These are phyloP conservation scores for Ochlodes sylvanus DNA, from an alignment of 2,888 invertebrate species.

Conservation along the genomic window DNA sequence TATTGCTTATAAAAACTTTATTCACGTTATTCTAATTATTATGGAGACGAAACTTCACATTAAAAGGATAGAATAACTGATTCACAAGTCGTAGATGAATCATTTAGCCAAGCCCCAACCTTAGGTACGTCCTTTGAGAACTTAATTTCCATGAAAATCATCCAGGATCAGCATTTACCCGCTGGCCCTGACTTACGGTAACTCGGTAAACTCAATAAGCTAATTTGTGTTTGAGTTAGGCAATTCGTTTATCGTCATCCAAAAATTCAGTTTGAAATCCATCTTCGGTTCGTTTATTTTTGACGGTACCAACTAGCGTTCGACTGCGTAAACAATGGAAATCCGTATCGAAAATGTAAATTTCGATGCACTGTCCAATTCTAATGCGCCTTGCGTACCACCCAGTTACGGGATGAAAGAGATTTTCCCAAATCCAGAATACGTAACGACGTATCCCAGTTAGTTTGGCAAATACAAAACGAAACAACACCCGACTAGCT, in stretches of 20 bases:
- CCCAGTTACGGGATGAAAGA: conserved; percentile 34
- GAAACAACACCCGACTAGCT: conserved; percentile 20
- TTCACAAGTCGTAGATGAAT: not conserved
- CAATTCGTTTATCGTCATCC: conserved; percentile 38
- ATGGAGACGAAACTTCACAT: not conserved
- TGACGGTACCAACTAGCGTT: conserved; percentile 33
- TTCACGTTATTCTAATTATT: not conserved
- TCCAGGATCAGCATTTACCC: not conserved
- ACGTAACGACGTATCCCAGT: conserved; percentile 38
- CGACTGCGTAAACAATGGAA: conserved; percentile 43
- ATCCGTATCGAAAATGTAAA: conserved; percentile 41
- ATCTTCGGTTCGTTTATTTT: conserved; percentile 41
- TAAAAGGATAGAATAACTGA: not conserved
- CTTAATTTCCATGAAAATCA: conserved; percentile 13
- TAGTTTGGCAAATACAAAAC: conserved; percentile 39
- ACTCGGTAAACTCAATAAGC: conserved; percentile 44
- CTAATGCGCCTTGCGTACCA: conserved; percentile 36
- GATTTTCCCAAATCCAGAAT: conserved; percentile 34
- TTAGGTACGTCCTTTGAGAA: not conserved
- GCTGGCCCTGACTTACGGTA: not conserved
- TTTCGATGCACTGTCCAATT: conserved; percentile 40
- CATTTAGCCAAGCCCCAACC: not conserved
- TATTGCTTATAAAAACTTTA: not conserved
- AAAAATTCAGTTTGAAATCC: conserved; percentile 38
- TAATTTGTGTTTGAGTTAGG: conserved; percentile 42